These are phyloP conservation scores for Acipenser transmontanus DNA, from an alignment of 2,797 vertebrate species.

Conservation along the genomic window DNA sequence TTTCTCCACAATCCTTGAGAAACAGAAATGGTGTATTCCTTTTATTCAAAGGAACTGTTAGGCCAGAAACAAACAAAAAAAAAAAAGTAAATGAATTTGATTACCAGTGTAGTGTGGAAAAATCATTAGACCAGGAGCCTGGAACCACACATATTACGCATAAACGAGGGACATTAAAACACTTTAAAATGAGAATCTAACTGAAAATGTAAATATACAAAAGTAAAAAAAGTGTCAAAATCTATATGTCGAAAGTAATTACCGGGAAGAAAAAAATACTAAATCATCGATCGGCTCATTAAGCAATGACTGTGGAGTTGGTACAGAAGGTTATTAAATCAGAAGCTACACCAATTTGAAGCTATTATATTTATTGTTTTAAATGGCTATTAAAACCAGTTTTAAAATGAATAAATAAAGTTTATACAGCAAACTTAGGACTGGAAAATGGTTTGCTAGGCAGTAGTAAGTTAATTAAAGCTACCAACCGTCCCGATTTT, in stretches of 20 bases:
- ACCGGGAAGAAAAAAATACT: conserved; percentile 50
- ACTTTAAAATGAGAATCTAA: conserved; percentile 50
- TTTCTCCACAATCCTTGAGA: conserved; percentile 3
- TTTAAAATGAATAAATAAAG: too few species aligned
- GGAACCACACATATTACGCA: conserved; percentile 58
- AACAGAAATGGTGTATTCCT: conserved; percentile 33
- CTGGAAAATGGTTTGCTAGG: too few species aligned
- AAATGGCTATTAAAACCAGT: neutral
- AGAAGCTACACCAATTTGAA: neutral
- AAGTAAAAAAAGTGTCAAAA: conserved; percentile 23
- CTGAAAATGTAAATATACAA: conserved; percentile 57
- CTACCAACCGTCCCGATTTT: too few species aligned
- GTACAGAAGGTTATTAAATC: conserved; percentile 8
- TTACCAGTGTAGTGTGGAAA: conserved; percentile 72
- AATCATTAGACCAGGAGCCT: conserved; percentile 72
- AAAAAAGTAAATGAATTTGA: conserved; percentile 77
- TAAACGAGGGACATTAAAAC: conserved; percentile 65
- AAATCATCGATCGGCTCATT: conserved; percentile 62
- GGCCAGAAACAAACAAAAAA: conserved; percentile 42
- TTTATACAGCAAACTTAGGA: too few species aligned
- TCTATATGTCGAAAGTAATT: conserved; percentile 45
- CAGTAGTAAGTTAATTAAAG: too few species aligned
- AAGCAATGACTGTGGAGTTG: conserved; percentile 37
- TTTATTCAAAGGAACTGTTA: conserved; percentile 65
- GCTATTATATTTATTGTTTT: neutral